Base-by-base conservation (phyloP, 1,140 invertebrate genomes). In the Drosophila pectinifera region DNA sequence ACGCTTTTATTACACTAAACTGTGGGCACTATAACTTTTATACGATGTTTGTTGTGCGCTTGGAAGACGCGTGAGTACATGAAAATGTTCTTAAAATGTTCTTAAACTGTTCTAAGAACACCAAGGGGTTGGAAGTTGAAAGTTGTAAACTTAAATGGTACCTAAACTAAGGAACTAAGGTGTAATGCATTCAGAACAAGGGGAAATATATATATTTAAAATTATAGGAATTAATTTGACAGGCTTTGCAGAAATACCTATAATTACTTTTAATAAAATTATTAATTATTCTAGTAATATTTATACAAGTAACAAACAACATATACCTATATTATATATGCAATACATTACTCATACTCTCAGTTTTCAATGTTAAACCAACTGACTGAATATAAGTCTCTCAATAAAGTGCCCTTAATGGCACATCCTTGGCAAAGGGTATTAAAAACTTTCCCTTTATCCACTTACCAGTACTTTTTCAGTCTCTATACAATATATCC, bases 1-100 rank as follows among this genome's bases (percentile, higher is more conserved):
- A 73, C 36, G 39, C 31, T 69, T 83, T 83, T 89, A 89, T 80
- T 83, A 70, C 63, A 59, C 61, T 55, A 56, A 56, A 34, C 62
- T 46, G 31, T 5, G 73, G 73, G 70, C 55, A 74, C 51, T 49
- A 31, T 28, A 41, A 18, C 18, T 42, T 24, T 74, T 63, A 56
- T 70, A 72, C 43, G 68, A 72, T 57, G 42, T 72, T 48, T 42
- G 65, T 26, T 24, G 41, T 70, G 34, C 61, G 48, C 61, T 53
- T 10, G 64, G 59, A 36, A 65, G 22, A 42, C 31, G 45, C 38
- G 45, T 65, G 64, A 43, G 14, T 64, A 67, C 59, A 65, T 39
- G 28, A 42, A 68, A 68, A 42, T 65, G 43, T 46, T 42, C 18
- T 65, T 65, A 68, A 65, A 51, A 38, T 68, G n/a, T n/a, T n/a